Evolutionary conservation across 2,888 invertebrate genomes (phyloP).

Genomic region (Philonicus albiceps): DNA sequence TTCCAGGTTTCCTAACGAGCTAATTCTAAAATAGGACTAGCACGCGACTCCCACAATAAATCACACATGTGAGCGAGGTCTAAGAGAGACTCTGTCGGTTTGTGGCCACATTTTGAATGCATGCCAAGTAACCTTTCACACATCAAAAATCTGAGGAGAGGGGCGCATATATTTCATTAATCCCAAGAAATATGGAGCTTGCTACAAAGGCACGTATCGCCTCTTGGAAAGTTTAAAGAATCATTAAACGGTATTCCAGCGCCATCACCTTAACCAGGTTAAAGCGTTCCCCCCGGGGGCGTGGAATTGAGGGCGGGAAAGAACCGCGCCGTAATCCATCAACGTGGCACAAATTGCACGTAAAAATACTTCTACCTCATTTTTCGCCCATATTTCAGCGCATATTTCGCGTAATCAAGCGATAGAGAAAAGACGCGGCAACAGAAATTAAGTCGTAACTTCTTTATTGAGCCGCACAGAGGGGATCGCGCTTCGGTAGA

Average conservation of each 20-base stretch:
- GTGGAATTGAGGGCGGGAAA: too few relatives aligned
- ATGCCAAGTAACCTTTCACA: neutral
- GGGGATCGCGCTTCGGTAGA: too few relatives aligned
- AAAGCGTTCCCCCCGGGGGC: neutral
- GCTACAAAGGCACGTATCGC: neutral
- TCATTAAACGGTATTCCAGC: neutral
- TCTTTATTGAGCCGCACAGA: conserved; percentile 1
- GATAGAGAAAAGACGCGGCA: neutral
- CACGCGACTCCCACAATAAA: neutral
- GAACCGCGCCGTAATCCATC: neutral
- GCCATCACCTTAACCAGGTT: neutral
- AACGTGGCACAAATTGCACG: neutral
- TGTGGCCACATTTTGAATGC: neutral
- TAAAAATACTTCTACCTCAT: conserved; percentile 18
- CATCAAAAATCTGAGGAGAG: neutral
- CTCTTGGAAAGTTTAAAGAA: neutral
- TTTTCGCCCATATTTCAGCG: conserved; percentile 25
- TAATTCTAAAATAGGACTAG: neutral
- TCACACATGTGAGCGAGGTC: neutral
- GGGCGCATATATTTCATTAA: neutral
- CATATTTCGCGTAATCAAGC: conserved; percentile 29
- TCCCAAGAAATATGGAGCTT: neutral
- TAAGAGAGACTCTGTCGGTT: neutral
- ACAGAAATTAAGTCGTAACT: conserved; percentile 30
- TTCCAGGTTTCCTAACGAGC: neutral